phyloP scores from a whole-genome alignment of 2,888 invertebrate genomes.

The Hipparchia sbordonii region DNA sequence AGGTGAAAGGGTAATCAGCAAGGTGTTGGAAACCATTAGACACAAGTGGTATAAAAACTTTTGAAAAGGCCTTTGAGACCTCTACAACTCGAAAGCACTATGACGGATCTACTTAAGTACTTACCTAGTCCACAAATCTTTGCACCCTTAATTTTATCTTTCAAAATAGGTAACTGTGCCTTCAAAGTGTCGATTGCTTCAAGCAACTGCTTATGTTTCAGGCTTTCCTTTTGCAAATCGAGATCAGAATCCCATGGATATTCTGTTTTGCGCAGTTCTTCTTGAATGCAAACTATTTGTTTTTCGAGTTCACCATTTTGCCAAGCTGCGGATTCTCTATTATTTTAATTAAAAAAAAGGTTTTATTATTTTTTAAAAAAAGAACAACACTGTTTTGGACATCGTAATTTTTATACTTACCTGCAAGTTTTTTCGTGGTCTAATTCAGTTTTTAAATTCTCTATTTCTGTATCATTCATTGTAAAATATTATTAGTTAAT shows the following conservation, averaged over 20 bases:
- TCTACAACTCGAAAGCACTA: too few relatives aligned
- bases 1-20: too few relatives aligned
- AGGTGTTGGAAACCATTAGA: too few relatives aligned
- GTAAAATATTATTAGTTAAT: conserved; percentile 46
- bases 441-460: conserved; percentile 70
- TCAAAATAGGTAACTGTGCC: conserved; percentile 66
- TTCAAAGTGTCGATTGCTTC: conserved; percentile 68
- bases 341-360: not conserved
- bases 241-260: conserved; percentile 72
- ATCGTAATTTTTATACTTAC: conserved; percentile 44
- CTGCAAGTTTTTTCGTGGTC: conserved; percentile 77
- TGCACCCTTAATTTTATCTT: conserved; percentile 74
- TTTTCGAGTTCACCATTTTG: conserved; percentile 77
- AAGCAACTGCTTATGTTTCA: conserved; percentile 65
- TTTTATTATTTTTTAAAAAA: not conserved
- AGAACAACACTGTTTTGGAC: not conserved
- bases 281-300: conserved; percentile 71
- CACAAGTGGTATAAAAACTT: too few relatives aligned
- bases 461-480: conserved; percentile 77
- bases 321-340: conserved; percentile 74
- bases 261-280: conserved; percentile 69
- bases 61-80: too few relatives aligned
- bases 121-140: conserved; percentile 76
- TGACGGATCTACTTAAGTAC: conserved; percentile 1
- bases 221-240: conserved; percentile 65